A percentile compares a stretch with the other conserved stretches of the same genome.
phyloP scores from a whole-genome alignment of 2,888 invertebrate genomes.

The Drosophila mettleri region DNA sequence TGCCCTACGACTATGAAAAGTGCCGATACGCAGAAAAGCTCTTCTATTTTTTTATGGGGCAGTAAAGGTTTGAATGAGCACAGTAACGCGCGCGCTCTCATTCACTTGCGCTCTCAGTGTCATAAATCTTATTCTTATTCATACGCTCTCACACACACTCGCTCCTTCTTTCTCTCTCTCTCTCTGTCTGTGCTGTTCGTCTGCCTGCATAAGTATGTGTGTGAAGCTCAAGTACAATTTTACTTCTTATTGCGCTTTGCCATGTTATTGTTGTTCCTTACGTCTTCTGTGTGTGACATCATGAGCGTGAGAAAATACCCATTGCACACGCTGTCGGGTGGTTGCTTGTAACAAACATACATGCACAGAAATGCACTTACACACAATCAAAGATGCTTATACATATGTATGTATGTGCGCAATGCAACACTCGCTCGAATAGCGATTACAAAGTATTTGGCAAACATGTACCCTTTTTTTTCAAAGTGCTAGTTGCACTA shows the following conservation, averaged over 20 bases:
- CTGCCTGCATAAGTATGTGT: constrained; percentile 17
- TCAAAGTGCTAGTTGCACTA: constrained; percentile 11
- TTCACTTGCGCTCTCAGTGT: constrained; percentile 16
- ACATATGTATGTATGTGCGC: background rate
- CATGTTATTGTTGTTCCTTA: constrained; percentile 40
- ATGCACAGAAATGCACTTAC: constrained; percentile 1
- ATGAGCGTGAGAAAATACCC: constrained; percentile 73
- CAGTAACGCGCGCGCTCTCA: constrained; percentile 33
- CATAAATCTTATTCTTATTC: constrained; percentile 44
- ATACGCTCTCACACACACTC: constrained; percentile 8
- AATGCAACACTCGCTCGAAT: constrained; percentile 14
- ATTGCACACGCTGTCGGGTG: constrained; percentile 41
- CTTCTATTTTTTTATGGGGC: constrained; percentile 35
- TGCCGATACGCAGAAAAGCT: constrained; percentile 44
- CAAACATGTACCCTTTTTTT: constrained; percentile 25
- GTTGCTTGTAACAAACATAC: constrained; percentile 22
- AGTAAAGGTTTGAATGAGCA: constrained; percentile 38
- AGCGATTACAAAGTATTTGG: constrained; percentile 43
- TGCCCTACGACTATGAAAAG: constrained; percentile 34
- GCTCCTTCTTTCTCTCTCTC: constrained; percentile 5
- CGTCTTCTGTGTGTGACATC: constrained; percentile 62
- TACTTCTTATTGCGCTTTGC: constrained; percentile 52
- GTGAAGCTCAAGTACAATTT: constrained; percentile 43
- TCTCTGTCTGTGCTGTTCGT: constrained; percentile 4
- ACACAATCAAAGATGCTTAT: background rate